Evolutionary conservation across 1,140 invertebrate species (phyloP), one percentile per base, ranked within the genome.

Genomic region (Pseudomyrmex cubaensis): DNA sequence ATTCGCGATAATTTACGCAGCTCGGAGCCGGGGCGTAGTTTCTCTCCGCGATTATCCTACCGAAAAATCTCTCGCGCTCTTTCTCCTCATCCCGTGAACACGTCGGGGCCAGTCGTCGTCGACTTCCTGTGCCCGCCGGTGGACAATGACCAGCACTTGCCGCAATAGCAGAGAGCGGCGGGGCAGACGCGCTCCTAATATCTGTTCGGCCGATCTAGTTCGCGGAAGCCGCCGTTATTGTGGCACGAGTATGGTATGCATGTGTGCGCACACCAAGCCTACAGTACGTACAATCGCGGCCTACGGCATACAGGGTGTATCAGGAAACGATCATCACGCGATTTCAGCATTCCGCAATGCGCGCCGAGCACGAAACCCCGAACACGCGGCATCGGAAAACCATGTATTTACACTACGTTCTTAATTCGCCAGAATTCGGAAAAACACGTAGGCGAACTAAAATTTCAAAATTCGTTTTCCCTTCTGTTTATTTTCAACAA

Each of bases 191-290:
- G 85, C 84, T 91, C 82, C 87, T 90, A 91, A 92, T 92, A 92
- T 92, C 91, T 90, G 72, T 73, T 86, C 84, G 84, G 76, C 66
- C 90, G 91, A 92, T 92, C 91, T 92, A 90, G 87, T 90, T 92
- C 86, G 90, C 91, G 91, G 91, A 92, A 92, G 90, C 91, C 85
- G 72, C 66, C 77, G 67, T 85, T 86, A 88, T 70, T 70, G 76
- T 62, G 66, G 64, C 76, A 83, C 67, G 67, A 20, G 64, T 44
- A 52, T 70, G 66, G 75, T 83, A 76, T 75, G 69, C 50, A 67
- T 73, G 66, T 22, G 48, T 74, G 73, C 61, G 83, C 20, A 20
- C 25, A 44, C 5, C 63, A 20, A 52, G 13, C 2, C 69, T 72
- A 76, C 35, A 35, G 35, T 70, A n/a, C 72, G 70, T 67, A 70